A percentile compares a stretch with the other conserved stretches of the same genome.
Conservation (phyloP, 2,797 vertebrate genomes). For the Aldrovandia affinis region DNA sequence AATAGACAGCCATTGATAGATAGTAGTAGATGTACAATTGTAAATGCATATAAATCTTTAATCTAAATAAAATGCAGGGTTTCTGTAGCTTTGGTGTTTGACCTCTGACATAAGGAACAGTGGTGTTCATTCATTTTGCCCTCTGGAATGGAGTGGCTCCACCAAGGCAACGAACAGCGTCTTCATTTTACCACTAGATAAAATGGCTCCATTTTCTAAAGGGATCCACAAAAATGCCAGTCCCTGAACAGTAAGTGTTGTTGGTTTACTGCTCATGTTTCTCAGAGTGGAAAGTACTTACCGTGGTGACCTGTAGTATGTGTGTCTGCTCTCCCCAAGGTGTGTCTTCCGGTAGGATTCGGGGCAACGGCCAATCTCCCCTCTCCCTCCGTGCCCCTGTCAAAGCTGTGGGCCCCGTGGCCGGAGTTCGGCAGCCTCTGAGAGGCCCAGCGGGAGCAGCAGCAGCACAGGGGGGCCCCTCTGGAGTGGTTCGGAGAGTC, state of each 20-base stretch:
- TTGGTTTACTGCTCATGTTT: background rate
- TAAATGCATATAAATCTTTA: too few relatives aligned
- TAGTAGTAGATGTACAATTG: background rate
- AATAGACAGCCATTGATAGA: background rate
- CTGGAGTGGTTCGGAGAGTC: slow-evolving; percentile 65
- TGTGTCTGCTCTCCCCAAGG: slow-evolving; percentile 60
- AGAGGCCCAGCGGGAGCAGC: slow-evolving; percentile 72
- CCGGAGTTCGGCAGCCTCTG: slow-evolving; percentile 68
- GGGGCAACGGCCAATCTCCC: slow-evolving; percentile 77
- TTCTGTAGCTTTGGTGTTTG: too few relatives aligned
- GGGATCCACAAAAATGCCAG: background rate
- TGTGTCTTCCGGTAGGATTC: slow-evolving; percentile 75
- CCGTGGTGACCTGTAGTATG: background rate
- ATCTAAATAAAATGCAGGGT: too few relatives aligned
- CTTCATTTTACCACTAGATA: background rate
- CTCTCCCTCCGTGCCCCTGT: slow-evolving; percentile 76
- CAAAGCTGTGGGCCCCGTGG: slow-evolving; percentile 76
- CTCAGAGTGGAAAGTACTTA: background rate
- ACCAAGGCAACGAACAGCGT: background rate
- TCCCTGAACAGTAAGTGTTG: background rate
- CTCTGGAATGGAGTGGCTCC: background rate
- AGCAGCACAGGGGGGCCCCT: slow-evolving; percentile 63
- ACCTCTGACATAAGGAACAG: too few relatives aligned
- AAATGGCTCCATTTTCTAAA: background rate
- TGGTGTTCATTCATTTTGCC: background rate